phyloP scores from a whole-genome alignment of 2,888 invertebrate species.

The Thereva nobilitata region DNA sequence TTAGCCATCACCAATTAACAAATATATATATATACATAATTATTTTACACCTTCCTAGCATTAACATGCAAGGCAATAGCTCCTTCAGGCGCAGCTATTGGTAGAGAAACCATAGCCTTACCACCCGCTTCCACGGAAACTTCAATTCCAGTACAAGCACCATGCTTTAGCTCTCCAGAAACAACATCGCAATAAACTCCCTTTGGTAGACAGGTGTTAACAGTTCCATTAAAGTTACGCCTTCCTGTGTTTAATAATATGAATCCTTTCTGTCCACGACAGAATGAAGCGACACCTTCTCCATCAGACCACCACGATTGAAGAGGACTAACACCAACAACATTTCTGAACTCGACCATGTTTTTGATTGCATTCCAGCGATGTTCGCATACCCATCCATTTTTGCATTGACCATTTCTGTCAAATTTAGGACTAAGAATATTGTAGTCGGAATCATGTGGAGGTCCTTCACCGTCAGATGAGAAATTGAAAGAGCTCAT shows the following conservation, averaged over 20 bases:
- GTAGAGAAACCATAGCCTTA: slow-evolving; percentile 17
- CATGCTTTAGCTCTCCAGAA: slow-evolving; percentile 57
- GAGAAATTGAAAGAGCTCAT: slow-evolving; percentile 81
- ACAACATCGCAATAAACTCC: slow-evolving; percentile 74
- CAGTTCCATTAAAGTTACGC: slow-evolving; percentile 60
- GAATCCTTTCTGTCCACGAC: slow-evolving; percentile 64
- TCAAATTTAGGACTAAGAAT: slow-evolving; percentile 63
- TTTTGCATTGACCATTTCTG: slow-evolving; percentile 65
- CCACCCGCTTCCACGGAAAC: slow-evolving; percentile 30
- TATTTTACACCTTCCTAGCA: background rate
- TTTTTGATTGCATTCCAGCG: slow-evolving; percentile 75
- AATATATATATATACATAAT: no score
- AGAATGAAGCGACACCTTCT: slow-evolving; percentile 77
- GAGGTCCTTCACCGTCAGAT: slow-evolving; percentile 60
- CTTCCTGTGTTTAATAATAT: slow-evolving; percentile 41
- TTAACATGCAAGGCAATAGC: slow-evolving; percentile 43
- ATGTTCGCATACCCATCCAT: slow-evolving; percentile 81
- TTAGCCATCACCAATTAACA: no score
- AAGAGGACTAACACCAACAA: slow-evolving; percentile 62
- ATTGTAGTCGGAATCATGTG: slow-evolving; percentile 59
- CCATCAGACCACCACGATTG: slow-evolving; percentile 76
- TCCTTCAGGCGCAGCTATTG: slow-evolving; percentile 14
- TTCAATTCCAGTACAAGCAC: slow-evolving; percentile 61
- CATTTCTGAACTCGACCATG: slow-evolving; percentile 74
- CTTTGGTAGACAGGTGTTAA: slow-evolving; percentile 61